Base-by-base conservation (phyloP, 2,888 invertebrate species). In the Eumerus sabulonum region DNA sequence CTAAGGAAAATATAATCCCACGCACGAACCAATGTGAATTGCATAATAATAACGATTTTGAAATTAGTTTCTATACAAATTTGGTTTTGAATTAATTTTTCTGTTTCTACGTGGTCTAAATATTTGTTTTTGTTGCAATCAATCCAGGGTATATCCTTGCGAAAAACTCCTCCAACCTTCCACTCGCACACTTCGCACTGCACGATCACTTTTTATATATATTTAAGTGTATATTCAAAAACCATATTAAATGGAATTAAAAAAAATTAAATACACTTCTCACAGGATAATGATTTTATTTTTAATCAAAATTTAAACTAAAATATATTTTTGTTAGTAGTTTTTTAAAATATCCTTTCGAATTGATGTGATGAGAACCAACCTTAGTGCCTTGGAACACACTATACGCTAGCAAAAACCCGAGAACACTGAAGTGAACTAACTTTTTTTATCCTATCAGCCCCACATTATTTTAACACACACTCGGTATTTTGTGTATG, bases 351-450 rank as follows among this genome's bases (percentile, higher is more conserved):
- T 59, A 36, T 48, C 47, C 36, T 53, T 53, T 17, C 7, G 16
- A 27, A 38, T 4, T 27, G 2, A 7, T 27, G 7, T 7, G 7
- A 27, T 40, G 51, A 83, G 77, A 84, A 89, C 89, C 86, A 88
- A 89, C 89, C 89, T 89, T 88, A 89, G 89, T 88, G 89, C 68
- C 88, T 88, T 86, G 86, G 87, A 88, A 87, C 88, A 89, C 89
- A 89, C 89, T 89, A 88, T 88, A 88, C 89, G 88, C 88, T 87
- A 89, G 87, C 87, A 88, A 88, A 89, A 88, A 89, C 89, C 88
- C 89, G 89, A 89, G 89, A 89, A 89, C 89, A 89, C 89, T 89
- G 89, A 89, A 87, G 86, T 85, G 86, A 86, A 87, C 85, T 86
- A 86, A 86, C 84, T 85, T 84, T 84, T 85, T 84, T 84, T 84